Evolutionary conservation across 2,888 invertebrate species (phyloP).

Genomic region (Meteorus cinctellus): DNA sequence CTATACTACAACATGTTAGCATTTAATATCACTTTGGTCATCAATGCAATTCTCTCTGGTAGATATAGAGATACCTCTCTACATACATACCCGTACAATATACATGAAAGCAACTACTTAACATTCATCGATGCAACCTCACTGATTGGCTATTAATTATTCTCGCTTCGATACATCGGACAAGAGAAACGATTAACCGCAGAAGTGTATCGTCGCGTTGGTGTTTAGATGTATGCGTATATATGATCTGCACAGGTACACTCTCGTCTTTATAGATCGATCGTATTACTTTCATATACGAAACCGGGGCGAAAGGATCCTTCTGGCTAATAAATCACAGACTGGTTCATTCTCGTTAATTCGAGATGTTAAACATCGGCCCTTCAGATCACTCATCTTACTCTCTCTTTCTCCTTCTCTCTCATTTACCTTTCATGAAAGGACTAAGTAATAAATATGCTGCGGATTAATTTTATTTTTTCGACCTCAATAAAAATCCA

Average conservation of each 20-base stretch:
- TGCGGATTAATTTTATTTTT: conserved; percentile 13
- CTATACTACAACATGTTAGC: too few relatives aligned
- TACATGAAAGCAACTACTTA: conserved; percentile 56
- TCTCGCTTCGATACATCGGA: conserved; percentile 61
- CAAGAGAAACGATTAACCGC: conserved; percentile 69
- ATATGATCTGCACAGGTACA: conserved; percentile 28
- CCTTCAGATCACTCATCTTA: conserved; percentile 43
- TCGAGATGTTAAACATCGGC: conserved; percentile 56
- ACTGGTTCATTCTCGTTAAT: conserved; percentile 62
- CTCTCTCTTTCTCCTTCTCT: background rate
- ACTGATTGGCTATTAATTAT: conserved; percentile 70
- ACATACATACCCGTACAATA: background rate
- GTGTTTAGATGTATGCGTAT: conserved; percentile 29
- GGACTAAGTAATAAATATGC: conserved; percentile 2
- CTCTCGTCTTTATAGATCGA: conserved; percentile 56
- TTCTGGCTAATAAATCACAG: conserved; percentile 60
- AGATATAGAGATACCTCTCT: background rate
- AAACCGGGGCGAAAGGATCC: conserved; percentile 17
- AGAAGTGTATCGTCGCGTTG: conserved; percentile 56
- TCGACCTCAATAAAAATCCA: background rate
- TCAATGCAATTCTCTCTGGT: background rate
- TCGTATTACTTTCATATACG: conserved; percentile 59
- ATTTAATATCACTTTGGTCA: background rate
- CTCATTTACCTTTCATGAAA: conserved; percentile 1
- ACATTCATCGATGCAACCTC: conserved; percentile 64